phyloP scores from a whole-genome alignment of 2,888 invertebrate genomes.

The Auanema freiburgensis region DNA sequence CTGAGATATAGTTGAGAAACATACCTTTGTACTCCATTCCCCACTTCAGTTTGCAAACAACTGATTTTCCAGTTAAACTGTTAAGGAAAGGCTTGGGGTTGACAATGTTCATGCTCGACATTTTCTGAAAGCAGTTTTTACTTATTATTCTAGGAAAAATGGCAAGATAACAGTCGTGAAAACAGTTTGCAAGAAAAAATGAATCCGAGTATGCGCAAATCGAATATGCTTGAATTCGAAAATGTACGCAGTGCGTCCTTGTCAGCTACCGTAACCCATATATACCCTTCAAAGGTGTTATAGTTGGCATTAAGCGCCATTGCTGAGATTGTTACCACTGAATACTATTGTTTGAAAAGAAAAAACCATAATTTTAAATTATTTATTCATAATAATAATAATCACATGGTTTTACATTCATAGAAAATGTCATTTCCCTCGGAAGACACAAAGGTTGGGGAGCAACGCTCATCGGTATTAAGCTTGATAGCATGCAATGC shows the following conservation, averaged over 20 bases:
- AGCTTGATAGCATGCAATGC: no score
- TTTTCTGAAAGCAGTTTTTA: background rate
- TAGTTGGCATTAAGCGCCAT: no score
- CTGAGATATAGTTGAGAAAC: constrained; percentile 65
- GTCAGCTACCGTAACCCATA: background rate
- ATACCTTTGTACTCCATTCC: constrained; percentile 91
- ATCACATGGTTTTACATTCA: no score
- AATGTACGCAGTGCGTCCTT: constrained; percentile 1
- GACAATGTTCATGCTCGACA: constrained; percentile 72
- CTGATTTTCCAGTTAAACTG: constrained; percentile 94
- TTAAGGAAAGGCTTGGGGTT: constrained; percentile 99
- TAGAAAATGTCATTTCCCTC: no score
- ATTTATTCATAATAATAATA: no score
- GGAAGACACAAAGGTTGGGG: no score
- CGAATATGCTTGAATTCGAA: background rate
- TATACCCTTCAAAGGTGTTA: background rate
- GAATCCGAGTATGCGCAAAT: background rate
- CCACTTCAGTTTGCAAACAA: constrained; percentile 97
- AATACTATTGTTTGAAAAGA: no score
- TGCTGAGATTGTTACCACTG: no score
- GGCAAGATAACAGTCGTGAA: no score
- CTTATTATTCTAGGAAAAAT: background rate
- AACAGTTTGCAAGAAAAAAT: background rate
- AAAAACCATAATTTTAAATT: no score
- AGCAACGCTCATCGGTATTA: no score